These are phyloP conservation scores for Centropus unirufus DNA, from an alignment of 2,113 vertebrate species.

Conservation along the genomic window DNA sequence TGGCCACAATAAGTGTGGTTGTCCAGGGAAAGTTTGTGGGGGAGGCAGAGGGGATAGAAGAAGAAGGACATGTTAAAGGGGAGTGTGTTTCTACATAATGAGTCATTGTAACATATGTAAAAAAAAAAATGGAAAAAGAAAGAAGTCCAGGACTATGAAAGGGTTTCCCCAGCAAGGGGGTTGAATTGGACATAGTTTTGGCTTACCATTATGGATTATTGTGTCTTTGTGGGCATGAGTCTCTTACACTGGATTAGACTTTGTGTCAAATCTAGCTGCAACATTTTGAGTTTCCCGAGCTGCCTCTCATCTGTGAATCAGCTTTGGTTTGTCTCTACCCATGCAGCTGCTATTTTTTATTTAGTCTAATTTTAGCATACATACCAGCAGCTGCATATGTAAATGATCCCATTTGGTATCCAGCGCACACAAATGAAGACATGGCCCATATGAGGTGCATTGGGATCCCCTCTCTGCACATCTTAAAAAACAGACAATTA, in stretches of 20 bases:
- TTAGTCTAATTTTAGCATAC: slow-evolving; percentile 56
- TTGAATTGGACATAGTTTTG: slow-evolving; percentile 48
- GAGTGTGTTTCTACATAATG: slow-evolving; percentile 65
- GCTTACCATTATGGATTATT: slow-evolving; percentile 40
- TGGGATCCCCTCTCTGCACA: neutral
- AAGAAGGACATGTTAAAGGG: slow-evolving; percentile 29
- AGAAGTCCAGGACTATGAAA: neutral
- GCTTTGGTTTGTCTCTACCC: slow-evolving; percentile 19
- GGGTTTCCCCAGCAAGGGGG: slow-evolving; percentile 43
- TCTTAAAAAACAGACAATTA: neutral
- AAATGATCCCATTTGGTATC: slow-evolving; percentile 35
- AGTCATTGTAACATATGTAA: slow-evolving; percentile 55
- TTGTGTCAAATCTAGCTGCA: slow-evolving; percentile 42
- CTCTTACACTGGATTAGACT: slow-evolving; percentile 47
- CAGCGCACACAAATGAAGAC: accelerated
- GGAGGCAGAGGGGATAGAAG: slow-evolving; percentile 31
- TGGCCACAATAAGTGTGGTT: slow-evolving; percentile 68
- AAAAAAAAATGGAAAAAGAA: neutral
- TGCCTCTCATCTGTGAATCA: slow-evolving; percentile 12
- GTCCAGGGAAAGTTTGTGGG: slow-evolving; percentile 52
- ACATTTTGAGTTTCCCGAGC: neutral
- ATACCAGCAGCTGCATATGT: slow-evolving; percentile 54
- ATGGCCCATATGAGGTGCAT: neutral
- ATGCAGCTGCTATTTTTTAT: slow-evolving; percentile 57
- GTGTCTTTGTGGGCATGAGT: neutral